A percentile compares a stretch with the other conserved stretches of the same genome.
Conservation (phyloP, 2,888 invertebrate genomes). For the Leptarthrus brevirostris region DNA sequence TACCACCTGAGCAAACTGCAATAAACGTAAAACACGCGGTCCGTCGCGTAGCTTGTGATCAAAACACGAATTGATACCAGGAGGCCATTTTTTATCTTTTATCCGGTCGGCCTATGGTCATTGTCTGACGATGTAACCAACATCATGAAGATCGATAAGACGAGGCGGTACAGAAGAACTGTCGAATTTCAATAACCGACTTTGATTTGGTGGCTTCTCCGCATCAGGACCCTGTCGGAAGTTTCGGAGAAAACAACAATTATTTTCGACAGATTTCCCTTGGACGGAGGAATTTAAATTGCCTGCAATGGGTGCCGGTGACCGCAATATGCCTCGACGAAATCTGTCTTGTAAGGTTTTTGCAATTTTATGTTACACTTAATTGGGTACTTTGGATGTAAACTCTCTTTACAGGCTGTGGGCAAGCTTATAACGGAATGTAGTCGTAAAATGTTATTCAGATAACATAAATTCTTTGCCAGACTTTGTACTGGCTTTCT, state of each 20-base stretch:
- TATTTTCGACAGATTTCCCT: slow-evolving; percentile 34
- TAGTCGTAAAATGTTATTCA: not conserved
- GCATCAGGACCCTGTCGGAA: not conserved
- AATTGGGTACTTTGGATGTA: not conserved
- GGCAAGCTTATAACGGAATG: not conserved
- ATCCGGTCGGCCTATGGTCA: not conserved
- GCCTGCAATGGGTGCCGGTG: not conserved
- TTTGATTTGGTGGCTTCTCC: too few species aligned
- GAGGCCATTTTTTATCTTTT: slow-evolving; percentile 7
- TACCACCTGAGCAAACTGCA: not conserved
- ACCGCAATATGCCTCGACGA: slow-evolving; percentile 6
- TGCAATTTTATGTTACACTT: not conserved
- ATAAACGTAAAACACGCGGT: not conserved
- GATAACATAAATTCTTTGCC: not conserved
- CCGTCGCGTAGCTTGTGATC: slow-evolving; percentile 1
- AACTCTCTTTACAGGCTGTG: not conserved
- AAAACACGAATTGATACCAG: slow-evolving; percentile 13
- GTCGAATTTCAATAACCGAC: slow-evolving; percentile 16
- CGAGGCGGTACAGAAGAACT: slow-evolving; percentile 1
- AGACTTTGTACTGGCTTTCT: not conserved
- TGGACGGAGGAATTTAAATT: not conserved
- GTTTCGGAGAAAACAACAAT: slow-evolving; percentile 11
- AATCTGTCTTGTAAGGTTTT: slow-evolving; percentile 2
- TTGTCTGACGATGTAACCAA: not conserved
- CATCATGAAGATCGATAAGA: slow-evolving; percentile 5